Evolutionary conservation across 1,140 invertebrate species (phyloP), one percentile per base, ranked within the genome.

Genomic region (Pogonus chalceus): DNA sequence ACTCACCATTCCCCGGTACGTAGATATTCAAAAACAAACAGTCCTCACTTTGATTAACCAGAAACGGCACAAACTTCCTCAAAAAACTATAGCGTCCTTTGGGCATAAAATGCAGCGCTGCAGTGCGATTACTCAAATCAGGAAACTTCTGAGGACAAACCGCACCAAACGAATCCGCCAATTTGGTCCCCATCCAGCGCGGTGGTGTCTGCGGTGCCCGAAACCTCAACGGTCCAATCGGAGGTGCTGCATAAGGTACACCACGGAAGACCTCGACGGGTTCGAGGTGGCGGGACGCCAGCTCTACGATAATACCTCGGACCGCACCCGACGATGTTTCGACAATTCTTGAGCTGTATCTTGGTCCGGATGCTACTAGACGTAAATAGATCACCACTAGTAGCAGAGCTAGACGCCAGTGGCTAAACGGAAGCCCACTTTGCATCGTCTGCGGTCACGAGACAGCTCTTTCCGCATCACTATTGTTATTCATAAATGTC

Each of bases 21-120:
- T 87, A 90, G 52, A 91, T 79, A 66, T 92, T 92, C 59, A 92
- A 76, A 65, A 83, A 85, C 43, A 92, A 78, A 67, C 90, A 92
- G 71, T 92, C 88, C 73, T 92, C 89, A 72, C 79, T 85, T 68
- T 90, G 85, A 62, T 88, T 84, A 57, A 72, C 71, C 24, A 91
- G 71, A 60, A 79, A 72, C 10, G 79, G 80, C 23, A 78, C 62
- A 47, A 83, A 72, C 55, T 73, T 74, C 49, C 73, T 71, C 49
- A 85, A 68, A 62, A 82, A 76, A 60, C 75, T 72, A 71, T 79
- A 82, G 31, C 80, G 68, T 35, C 76, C 80, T 12, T 73, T 67
- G 10, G 83, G 82, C 82, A 85, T 85, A 58, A 67, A 71, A 49
- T 72, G 64, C 4, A 86, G 68, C 2, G 82, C 82, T 31, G 74